A percentile compares a stretch with the other conserved stretches of the same genome.
These are phyloP conservation scores for Bolborhynchus lineola DNA, from an alignment of 2,113 vertebrate genomes.

Conservation along the genomic window DNA sequence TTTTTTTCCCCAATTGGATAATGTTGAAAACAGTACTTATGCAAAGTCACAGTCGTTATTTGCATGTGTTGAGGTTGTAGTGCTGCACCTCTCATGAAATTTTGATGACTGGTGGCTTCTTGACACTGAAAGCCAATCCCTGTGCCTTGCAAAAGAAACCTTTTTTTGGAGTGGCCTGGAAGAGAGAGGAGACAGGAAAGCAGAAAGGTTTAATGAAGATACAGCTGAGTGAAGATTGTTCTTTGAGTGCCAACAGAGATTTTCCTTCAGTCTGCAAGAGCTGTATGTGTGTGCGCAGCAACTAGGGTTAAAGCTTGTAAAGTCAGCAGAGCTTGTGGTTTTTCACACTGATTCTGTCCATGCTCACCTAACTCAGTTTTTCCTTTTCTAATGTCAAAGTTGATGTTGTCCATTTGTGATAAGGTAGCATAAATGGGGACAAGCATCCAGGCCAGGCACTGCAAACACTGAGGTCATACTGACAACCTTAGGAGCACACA, in stretches of 20 bases:
- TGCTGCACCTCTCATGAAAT: not conserved
- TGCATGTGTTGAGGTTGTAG: not conserved
- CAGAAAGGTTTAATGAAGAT: not conserved
- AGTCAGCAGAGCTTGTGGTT: not conserved
- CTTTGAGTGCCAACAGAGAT: not conserved
- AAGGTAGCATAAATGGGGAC: not conserved
- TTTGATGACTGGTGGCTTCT: slow-evolving; percentile 16
- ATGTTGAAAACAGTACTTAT: not conserved
- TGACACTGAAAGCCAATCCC: not conserved
- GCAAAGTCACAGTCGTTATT: not conserved
- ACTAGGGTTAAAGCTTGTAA: not conserved
- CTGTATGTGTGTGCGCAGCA: not conserved
- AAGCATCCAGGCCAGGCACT: not conserved
- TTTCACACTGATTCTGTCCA: not conserved
- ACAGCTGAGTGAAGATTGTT: not conserved
- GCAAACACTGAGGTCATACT: not conserved
- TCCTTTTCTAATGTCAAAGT: not conserved
- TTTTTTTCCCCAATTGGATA: not conserved
- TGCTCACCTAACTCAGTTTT: not conserved
- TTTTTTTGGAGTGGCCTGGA: not conserved
- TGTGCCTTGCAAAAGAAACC: not conserved
- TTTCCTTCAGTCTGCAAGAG: not conserved
- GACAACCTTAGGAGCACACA: accelerated
- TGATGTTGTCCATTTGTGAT: not conserved
- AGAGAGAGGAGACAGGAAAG: not conserved